phyloP scores from a whole-genome alignment of 1,140 invertebrate species.

The Oryzaephilus surinamensis region DNA sequence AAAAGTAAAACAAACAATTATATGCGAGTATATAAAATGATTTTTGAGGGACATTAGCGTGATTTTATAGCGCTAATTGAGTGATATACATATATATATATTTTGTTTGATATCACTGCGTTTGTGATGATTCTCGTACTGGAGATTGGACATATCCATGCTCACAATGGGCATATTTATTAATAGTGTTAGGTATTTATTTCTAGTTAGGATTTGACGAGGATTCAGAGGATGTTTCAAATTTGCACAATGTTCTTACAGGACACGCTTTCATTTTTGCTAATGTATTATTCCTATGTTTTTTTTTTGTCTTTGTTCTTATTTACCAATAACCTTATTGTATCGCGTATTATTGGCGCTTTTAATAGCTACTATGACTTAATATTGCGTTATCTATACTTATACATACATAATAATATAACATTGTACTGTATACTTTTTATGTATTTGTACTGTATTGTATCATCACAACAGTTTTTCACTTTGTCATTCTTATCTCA shows the following conservation, averaged over 20 bases:
- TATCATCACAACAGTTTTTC: conserved; percentile 14
- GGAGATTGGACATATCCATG: conserved; percentile 22
- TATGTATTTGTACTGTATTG: conserved; percentile 18
- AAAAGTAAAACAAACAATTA: no score
- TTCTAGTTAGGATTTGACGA: no score
- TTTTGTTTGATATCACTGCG: conserved; percentile 7
- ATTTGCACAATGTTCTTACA: no score
- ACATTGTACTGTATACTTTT: no score
- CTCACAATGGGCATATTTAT: conserved; percentile 35
- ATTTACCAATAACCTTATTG: conserved; percentile 19
- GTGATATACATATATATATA: conserved; percentile 5
- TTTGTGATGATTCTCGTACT: no score
- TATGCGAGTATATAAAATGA: no score
- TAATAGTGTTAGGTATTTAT: conserved; percentile 34
- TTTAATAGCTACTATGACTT: conserved; percentile 16
- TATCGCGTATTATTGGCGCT: conserved; percentile 21
- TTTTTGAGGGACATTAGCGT: conserved; percentile 18
- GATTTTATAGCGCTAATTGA: conserved; percentile 1
- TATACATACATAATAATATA: no score
- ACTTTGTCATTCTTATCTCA: conserved; percentile 15
- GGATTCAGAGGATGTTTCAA: no score
- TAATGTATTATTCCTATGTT: conserved; percentile 29
- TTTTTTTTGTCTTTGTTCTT: conserved; percentile 12
- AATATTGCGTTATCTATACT: conserved; percentile 7
- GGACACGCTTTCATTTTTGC: conserved; percentile 25